Percentiles rank a stretch among this genome's conserved stretches.
Conservation (phyloP, 1,140 invertebrate species). For the Paramacrobiotus metropolitanus region DNA sequence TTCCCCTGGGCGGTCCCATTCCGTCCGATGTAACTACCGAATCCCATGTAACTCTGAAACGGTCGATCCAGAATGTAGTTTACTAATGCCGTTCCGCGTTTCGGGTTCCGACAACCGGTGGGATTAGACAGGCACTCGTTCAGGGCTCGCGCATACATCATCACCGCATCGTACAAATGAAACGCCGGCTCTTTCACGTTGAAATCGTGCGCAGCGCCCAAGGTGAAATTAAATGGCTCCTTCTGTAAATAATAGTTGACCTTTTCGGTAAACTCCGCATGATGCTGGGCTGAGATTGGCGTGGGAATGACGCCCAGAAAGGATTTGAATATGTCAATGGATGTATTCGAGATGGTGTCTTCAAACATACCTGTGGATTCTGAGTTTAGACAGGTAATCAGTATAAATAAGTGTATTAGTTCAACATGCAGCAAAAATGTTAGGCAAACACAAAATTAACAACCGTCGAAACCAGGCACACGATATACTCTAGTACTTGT, state of each 20-base stretch:
- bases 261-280: slow-evolving; percentile 40
- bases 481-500: no score
- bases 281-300: slow-evolving; percentile 44
- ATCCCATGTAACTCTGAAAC: slow-evolving; percentile 1
- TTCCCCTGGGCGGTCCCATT: slow-evolving; percentile 88
- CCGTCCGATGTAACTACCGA: slow-evolving; percentile 39
- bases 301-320: slow-evolving; percentile 59
- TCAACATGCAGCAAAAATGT: no score
- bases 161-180: slow-evolving; percentile 83
- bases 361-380: slow-evolving; percentile 8
- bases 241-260: slow-evolving; percentile 47
- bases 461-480: no score
- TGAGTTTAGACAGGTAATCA: no score
- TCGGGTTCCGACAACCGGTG: slow-evolving; percentile 15
- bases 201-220: slow-evolving; percentile 21
- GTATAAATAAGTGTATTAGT: no score
- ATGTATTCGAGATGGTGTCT: slow-evolving; percentile 10
- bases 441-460: no score
- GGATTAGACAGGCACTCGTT: slow-evolving; percentile 36
- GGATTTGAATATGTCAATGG: slow-evolving; percentile 34
- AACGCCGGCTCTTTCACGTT: slow-evolving; percentile 73
- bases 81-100: neutral
- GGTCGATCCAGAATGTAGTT: neutral
- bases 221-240: slow-evolving; percentile 46
- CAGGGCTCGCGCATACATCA: slow-evolving; percentile 62